Evolutionary conservation across 1,140 invertebrate genomes (phyloP).

Genomic region (Kradibia gibbosae): DNA sequence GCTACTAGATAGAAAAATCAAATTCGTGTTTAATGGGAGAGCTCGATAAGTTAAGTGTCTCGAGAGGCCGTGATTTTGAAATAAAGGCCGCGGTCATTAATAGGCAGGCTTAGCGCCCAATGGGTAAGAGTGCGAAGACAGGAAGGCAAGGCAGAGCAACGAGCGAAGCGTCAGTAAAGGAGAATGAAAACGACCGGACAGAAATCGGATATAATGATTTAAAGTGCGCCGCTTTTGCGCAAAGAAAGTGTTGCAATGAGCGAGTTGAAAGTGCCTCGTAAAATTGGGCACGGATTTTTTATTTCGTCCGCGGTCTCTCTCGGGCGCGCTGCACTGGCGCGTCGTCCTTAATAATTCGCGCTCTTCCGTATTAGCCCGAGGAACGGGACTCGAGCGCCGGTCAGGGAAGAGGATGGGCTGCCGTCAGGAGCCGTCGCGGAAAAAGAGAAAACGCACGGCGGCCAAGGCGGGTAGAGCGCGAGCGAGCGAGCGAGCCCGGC

Average conservation of each 20-base stretch:
- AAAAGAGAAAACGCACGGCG: slow-evolving; percentile 26
- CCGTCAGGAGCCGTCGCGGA: background rate
- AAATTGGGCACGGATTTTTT: background rate
- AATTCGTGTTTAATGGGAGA: background rate
- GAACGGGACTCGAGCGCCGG: background rate
- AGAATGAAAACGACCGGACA: background rate
- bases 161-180: background rate
- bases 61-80: background rate
- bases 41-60: background rate
- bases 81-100: background rate
- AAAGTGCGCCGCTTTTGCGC: slow-evolving; percentile 21
- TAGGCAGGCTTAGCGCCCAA: background rate
- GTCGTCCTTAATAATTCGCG: slow-evolving; percentile 22
- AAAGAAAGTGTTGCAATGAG: slow-evolving; percentile 11
- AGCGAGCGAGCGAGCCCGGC: background rate
- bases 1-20: background rate
- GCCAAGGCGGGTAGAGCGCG: background rate
- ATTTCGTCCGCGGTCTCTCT: background rate
- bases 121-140: background rate
- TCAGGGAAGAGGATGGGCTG: background rate
- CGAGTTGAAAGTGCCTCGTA: slow-evolving; percentile 15
- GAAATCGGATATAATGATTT: slow-evolving; percentile 27
- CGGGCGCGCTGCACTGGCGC: too few species aligned
- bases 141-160: too few species aligned
- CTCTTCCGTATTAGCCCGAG: slow-evolving; percentile 2